A percentile compares a stretch with the other conserved stretches of the same genome.
phyloP scores from a whole-genome alignment of 2,888 invertebrate genomes.

The Cerastis leucographa region DNA sequence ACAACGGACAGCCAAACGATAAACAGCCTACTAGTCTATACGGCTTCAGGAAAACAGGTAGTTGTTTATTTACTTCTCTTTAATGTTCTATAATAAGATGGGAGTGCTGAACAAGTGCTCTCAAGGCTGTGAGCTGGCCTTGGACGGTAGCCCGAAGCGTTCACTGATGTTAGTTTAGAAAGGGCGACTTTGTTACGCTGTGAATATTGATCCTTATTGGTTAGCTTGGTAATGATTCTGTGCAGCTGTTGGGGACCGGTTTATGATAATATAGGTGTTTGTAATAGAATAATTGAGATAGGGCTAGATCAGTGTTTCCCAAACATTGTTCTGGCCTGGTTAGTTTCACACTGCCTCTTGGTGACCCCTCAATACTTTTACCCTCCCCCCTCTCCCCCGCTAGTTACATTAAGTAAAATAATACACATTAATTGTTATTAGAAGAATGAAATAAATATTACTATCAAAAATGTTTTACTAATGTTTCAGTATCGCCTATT shows the following conservation, averaged over 20 bases:
- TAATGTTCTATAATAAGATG: constrained; percentile 39
- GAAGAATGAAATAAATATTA: too few relatives aligned
- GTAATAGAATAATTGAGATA: neutral
- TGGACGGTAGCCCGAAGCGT: neutral
- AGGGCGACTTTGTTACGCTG: neutral
- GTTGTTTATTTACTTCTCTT: constrained; percentile 21
- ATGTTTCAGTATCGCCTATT: too few relatives aligned
- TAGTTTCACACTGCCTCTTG: too few relatives aligned
- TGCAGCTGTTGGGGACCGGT: neutral
- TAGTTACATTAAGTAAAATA: too few relatives aligned
- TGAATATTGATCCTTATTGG: constrained; percentile 18
- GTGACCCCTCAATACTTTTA: too few relatives aligned
- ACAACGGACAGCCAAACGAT: neutral
- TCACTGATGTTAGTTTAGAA: neutral
- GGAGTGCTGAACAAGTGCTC: constrained; percentile 21
- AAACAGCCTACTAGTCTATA: neutral
- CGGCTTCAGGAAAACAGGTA: constrained; percentile 39
- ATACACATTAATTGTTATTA: too few relatives aligned
- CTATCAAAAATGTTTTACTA: too few relatives aligned
- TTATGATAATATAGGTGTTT: neutral
- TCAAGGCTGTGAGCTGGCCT: constrained; percentile 39
- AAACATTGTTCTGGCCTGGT: too few relatives aligned
- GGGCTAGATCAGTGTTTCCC: too few relatives aligned
- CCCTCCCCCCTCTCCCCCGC: too few relatives aligned
- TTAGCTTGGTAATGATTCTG: too few relatives aligned